phyloP scores from a whole-genome alignment of 2,888 invertebrate species.

The Corythucha ciliata region DNA sequence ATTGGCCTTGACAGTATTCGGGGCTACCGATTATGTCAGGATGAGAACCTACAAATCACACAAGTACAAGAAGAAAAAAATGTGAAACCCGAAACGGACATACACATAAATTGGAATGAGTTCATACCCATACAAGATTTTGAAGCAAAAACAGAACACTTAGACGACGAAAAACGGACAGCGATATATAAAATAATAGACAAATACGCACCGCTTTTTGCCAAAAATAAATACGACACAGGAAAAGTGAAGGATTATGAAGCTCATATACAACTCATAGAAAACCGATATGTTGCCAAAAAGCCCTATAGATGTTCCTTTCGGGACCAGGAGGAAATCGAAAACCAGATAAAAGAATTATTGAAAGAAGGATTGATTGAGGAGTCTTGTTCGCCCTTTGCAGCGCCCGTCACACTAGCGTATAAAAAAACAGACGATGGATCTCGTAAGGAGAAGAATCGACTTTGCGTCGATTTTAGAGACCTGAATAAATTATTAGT shows the following conservation, averaged over 20 bases:
- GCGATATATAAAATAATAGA: no score
- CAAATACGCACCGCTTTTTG: no score
- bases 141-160: no score
- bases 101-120: no score
- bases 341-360: conserved; percentile 16
- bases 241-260: conserved; percentile 17
- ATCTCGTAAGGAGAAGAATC: conserved; percentile 7
- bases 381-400: conserved; percentile 18
- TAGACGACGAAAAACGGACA: no score
- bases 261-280: conserved; percentile 18
- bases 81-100: no score
- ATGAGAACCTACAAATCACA: no score
- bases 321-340: conserved; percentile 24
- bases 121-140: no score
- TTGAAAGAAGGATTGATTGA: conserved; percentile 16
- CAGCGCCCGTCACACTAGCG: conserved; percentile 17
- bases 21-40: no score
- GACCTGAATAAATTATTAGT: conserved; percentile 22
- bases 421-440: conserved; percentile 10
- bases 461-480: conserved; percentile 20
- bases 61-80: no score
- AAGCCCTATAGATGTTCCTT: conserved; percentile 23
- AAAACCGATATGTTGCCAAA: conserved; percentile 22
- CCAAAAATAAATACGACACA: conserved; percentile 23
- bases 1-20: no score